phyloP scores from a whole-genome alignment of 2,113 vertebrate genomes.

The Callionymus lyra region DNA sequence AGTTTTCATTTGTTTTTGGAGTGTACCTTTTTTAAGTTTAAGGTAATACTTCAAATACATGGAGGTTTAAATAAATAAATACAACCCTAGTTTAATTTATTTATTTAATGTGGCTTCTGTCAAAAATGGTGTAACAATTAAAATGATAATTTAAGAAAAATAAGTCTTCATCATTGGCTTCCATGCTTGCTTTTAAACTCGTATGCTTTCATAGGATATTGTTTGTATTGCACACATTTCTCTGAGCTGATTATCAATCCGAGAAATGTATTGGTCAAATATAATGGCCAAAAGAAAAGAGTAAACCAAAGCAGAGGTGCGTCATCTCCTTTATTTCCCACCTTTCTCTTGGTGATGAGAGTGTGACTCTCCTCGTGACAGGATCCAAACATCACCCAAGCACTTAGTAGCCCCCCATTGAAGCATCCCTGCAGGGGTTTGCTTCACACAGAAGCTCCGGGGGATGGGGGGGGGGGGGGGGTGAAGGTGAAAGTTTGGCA shows the following conservation, averaged over 20 bases:
- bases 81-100: no score
- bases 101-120: no score
- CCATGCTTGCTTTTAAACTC: no score
- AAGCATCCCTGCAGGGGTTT: conserved; percentile 74
- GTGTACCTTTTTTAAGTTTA: no score
- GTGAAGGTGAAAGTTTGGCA: conserved; percentile 64
- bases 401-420: conserved; percentile 70
- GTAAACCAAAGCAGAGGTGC: conserved; percentile 55
- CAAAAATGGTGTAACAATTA: no score
- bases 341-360: conserved; percentile 60
- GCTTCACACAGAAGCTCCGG: conserved; percentile 44
- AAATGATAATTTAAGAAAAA: no score
- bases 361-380: conserved; percentile 75
- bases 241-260: conserved; percentile 14
- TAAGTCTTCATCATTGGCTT: no score
- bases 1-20: no score
- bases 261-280: conserved; percentile 2
- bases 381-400: conserved; percentile 74
- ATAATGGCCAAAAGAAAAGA: conserved; percentile 9
- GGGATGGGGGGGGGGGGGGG: conserved; percentile 27
- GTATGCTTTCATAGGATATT: conserved; percentile 51
- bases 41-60: no score
- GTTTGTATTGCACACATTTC: conserved; percentile 40
- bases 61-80: no score
- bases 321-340: conserved; percentile 50